A percentile compares a stretch with the other conserved stretches of the same genome.
Conservation (phyloP, 1,140 invertebrate species). For the Venustaconcha ellipsiformis region DNA sequence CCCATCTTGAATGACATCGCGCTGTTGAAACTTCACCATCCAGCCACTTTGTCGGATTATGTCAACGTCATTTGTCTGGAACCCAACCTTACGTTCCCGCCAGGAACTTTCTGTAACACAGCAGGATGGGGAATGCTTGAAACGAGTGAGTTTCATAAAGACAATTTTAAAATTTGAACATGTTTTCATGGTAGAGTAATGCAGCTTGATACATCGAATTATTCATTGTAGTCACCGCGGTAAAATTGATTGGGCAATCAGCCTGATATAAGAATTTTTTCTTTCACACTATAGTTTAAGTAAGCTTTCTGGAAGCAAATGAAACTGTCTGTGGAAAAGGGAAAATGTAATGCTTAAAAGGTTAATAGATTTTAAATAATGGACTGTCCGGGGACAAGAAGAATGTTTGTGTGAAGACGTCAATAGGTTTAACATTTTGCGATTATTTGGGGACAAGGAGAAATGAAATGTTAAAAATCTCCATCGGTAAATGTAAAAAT, state of each 20-base stretch:
- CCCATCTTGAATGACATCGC: slow-evolving; percentile 46
- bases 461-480: too few relatives aligned
- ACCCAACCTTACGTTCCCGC: slow-evolving; percentile 36
- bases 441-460: too few relatives aligned
- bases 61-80: slow-evolving; percentile 50
- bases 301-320: background rate
- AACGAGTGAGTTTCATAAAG: slow-evolving; percentile 22
- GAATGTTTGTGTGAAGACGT: too few relatives aligned
- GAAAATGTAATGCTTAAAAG: too few relatives aligned
- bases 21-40: slow-evolving; percentile 35
- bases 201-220: background rate
- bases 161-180: slow-evolving; percentile 1
- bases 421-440: too few relatives aligned
- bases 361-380: too few relatives aligned
- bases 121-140: slow-evolving; percentile 47
- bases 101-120: slow-evolving; percentile 33
- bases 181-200: background rate
- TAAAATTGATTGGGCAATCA: background rate
- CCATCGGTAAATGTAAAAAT: too few relatives aligned
- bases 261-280: background rate
- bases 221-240: background rate
- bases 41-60: slow-evolving; percentile 42
- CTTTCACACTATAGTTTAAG: background rate
- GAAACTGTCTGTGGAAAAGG: background rate
- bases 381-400: too few relatives aligned